These are phyloP conservation scores for Apodemia duryi DNA, from an alignment of 2,888 invertebrate species.

Conservation along the genomic window DNA sequence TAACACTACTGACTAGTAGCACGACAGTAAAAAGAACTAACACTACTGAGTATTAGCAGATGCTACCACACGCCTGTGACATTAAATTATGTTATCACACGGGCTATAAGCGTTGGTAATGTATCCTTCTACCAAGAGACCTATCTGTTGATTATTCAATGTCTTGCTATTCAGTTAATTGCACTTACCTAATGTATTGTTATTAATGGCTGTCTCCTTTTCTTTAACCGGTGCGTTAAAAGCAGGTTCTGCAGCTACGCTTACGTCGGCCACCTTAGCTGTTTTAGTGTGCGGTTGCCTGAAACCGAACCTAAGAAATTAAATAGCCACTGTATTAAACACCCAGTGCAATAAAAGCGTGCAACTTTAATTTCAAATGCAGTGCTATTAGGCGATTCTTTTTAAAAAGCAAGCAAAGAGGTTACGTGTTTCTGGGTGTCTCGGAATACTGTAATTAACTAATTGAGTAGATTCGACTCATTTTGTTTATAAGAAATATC, in stretches of 20 bases:
- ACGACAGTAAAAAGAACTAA: too few relatives aligned
- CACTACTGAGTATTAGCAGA: too few relatives aligned
- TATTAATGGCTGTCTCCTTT: slow-evolving; percentile 73
- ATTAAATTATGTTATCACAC: too few relatives aligned
- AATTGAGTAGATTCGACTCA: too few relatives aligned
- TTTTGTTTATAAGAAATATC: too few relatives aligned
- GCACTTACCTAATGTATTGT: slow-evolving; percentile 67
- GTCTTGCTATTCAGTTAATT: neutral
- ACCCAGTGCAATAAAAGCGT: slow-evolving; percentile 2
- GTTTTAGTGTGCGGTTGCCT: slow-evolving; percentile 83
- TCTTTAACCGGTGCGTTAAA: slow-evolving; percentile 63
- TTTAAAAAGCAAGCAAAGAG: neutral
- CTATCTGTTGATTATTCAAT: neutral
- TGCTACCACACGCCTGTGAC: too few relatives aligned
- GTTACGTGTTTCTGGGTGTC: too few relatives aligned
- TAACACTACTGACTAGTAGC: too few relatives aligned
- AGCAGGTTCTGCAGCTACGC: slow-evolving; percentile 64
- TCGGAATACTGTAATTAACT: too few relatives aligned
- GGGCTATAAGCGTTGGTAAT: too few relatives aligned
- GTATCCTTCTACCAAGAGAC: too few relatives aligned
- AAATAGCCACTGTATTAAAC: slow-evolving; percentile 31
- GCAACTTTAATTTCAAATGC: neutral
- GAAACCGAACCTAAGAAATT: slow-evolving; percentile 83
- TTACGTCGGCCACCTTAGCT: slow-evolving; percentile 83
- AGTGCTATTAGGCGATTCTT: neutral